Percentiles rank a stretch among this genome's conserved stretches.
Conservation (phyloP, 2,113 vertebrate genomes). For the Zootoca vivipara region DNA sequence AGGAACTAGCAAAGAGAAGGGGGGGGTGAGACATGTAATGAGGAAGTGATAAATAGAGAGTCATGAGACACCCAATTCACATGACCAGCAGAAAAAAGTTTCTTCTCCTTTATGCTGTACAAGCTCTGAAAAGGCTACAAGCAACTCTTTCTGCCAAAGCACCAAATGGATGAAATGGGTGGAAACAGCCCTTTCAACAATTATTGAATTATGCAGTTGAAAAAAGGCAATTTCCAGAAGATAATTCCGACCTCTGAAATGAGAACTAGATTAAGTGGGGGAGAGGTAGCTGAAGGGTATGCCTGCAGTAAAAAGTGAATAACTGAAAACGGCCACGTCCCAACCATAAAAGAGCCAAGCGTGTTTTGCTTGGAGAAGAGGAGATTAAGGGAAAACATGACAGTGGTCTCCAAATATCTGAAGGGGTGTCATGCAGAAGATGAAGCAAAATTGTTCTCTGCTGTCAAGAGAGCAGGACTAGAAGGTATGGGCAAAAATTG, state of each 20-base stretch:
- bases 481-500: not conserved
- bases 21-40: not conserved
- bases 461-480: not conserved
- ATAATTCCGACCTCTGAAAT: not conserved
- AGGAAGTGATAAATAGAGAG: not conserved
- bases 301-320: not conserved
- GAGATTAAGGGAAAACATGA: too few relatives aligned
- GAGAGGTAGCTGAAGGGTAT: not conserved
- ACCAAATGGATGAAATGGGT: not conserved
- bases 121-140: not conserved
- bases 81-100: not conserved
- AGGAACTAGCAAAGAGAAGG: not conserved
- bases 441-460: not conserved
- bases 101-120: not conserved
- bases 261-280: not conserved
- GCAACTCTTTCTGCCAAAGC: not conserved
- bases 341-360: not conserved
- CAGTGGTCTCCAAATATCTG: too few relatives aligned
- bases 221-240: not conserved
- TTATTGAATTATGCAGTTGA: not conserved
- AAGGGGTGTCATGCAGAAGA: too few relatives aligned
- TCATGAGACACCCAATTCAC: not conserved
- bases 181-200: not conserved
- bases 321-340: not conserved
- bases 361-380: too few relatives aligned